Percentiles rank a stretch among this genome's conserved stretches.
phyloP scores from a whole-genome alignment of 2,797 vertebrate species.

The Acrossocheilus fasciatus region DNA sequence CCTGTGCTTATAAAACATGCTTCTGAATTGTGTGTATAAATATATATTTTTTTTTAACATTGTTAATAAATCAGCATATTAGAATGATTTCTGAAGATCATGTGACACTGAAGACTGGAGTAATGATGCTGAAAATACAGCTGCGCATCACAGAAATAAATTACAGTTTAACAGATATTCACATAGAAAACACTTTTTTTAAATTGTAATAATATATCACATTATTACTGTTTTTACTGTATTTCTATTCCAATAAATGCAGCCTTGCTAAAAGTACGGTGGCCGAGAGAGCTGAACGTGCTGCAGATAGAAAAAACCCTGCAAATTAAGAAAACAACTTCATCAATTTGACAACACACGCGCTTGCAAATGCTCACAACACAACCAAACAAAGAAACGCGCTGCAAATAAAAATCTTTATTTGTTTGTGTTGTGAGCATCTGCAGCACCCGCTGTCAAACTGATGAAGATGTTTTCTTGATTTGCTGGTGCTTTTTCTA shows the following conservation, averaged over 20 bases:
- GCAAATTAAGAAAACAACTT: too few relatives aligned
- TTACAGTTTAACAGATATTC: not conserved
- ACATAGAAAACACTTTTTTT: not conserved
- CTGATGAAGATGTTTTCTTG: too few relatives aligned
- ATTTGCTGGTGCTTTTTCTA: too few relatives aligned
- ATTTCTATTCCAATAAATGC: not conserved
- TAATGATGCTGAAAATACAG: not conserved
- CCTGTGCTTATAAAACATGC: not conserved
- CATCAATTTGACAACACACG: too few relatives aligned
- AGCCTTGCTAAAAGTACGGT: not conserved
- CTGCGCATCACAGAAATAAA: not conserved
- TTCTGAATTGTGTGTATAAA: not conserved
- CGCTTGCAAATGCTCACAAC: too few relatives aligned
- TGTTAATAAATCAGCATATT: not conserved
- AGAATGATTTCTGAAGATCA: not conserved
- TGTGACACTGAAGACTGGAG: not conserved
- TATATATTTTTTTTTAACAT: too few relatives aligned
- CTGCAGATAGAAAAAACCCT: too few relatives aligned
- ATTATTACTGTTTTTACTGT: not conserved
- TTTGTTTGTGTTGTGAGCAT: too few relatives aligned
- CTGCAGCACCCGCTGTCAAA: too few relatives aligned
- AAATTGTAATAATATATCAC: not conserved
- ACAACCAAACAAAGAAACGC: too few relatives aligned
- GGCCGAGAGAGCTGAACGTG: too few relatives aligned
- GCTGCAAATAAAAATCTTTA: too few relatives aligned